Percentiles rank a stretch among this genome's conserved stretches.
Evolutionary conservation across 2,113 vertebrate species (phyloP).

Genomic region (Aptenodytes patagonicus): DNA sequence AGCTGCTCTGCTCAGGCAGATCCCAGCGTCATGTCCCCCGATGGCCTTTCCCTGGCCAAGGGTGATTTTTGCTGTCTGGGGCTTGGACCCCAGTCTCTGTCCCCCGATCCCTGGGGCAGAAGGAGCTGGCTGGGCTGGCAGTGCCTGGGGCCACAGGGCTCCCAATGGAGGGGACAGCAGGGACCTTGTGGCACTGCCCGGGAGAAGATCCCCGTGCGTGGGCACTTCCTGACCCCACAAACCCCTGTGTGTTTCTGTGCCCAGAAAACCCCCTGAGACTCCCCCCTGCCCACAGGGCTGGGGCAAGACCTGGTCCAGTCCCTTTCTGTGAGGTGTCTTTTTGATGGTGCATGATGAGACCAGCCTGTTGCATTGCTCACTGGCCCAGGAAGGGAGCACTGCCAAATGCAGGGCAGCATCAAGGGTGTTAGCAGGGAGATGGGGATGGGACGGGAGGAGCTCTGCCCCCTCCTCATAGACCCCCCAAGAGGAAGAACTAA

Average conservation of each 20-base stretch:
- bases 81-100: not conserved
- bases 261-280: not conserved
- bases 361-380: not conserved
- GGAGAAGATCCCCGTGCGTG: accelerated
- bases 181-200: accelerated
- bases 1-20: not conserved
- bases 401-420: accelerated
- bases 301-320: not conserved
- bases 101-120: not conserved
- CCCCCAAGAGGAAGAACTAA: not conserved
- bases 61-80: not conserved
- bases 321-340: not conserved
- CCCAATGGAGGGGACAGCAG: accelerated
- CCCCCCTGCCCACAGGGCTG: accelerated
- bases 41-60: not conserved
- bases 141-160: not conserved
- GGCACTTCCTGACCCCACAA: not conserved
- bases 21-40: too few relatives aligned
- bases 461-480: not conserved
- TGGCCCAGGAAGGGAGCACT: not conserved
- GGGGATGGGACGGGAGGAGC: not conserved
- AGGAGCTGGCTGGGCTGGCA: not conserved
- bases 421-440: accelerated
- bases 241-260: not conserved
- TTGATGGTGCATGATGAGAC: not conserved